phyloP scores from a whole-genome alignment of 2,113 vertebrate species.

The Oreocharis arfaki region DNA sequence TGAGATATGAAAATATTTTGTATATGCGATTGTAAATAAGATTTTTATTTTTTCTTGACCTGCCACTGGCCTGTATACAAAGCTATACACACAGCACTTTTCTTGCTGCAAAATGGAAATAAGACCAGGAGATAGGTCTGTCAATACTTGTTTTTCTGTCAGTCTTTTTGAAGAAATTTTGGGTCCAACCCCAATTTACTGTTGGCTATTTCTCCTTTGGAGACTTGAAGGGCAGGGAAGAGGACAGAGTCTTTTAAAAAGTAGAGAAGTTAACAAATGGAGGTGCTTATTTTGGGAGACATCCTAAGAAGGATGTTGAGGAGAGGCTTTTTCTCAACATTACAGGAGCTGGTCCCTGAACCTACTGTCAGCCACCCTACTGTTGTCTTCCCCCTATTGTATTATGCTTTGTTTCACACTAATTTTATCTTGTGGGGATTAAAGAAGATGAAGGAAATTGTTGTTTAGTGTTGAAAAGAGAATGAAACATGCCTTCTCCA shows the following conservation, averaged over 20 bases:
- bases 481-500: neutral
- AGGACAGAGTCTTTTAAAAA: neutral
- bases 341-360: neutral
- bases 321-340: neutral
- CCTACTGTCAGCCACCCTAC: neutral
- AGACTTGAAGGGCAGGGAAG: neutral
- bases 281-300: neutral
- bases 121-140: neutral
- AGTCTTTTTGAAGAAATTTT: neutral
- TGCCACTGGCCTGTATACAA: neutral
- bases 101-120: neutral
- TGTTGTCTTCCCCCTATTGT: neutral
- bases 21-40: neutral
- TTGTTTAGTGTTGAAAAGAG: neutral
- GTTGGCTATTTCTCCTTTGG: neutral
- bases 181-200: neutral
- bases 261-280: neutral
- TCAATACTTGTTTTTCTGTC: neutral
- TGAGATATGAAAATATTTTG: neutral
- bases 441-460: neutral
- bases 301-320: neutral
- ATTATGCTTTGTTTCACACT: neutral
- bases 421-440: neutral
- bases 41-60: neutral
- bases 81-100: neutral